phyloP scores from a whole-genome alignment of 2,888 invertebrate genomes.

The Phaonia tiefii region DNA sequence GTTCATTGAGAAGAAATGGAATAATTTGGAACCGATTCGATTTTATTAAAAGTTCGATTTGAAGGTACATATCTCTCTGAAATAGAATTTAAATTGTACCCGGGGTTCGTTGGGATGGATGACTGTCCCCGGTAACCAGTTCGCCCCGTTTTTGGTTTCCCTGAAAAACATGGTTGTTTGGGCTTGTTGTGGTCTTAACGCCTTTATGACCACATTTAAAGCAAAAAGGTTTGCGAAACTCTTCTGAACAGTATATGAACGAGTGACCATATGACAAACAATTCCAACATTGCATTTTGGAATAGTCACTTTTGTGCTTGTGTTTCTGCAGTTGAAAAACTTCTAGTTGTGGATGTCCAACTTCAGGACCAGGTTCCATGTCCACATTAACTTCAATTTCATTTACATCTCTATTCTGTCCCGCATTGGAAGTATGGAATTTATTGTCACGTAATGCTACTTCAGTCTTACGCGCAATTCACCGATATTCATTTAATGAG shows the following conservation, averaged over 20 bases:
- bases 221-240: constrained; percentile 23
- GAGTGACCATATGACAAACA: no score
- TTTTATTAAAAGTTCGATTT: no score
- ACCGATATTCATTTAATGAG: no score
- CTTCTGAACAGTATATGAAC: constrained; percentile 28
- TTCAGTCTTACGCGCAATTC: no score
- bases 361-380: background rate
- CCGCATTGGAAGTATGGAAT: background rate
- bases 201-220: constrained; percentile 35
- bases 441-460: constrained; percentile 34
- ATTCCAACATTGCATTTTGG: constrained; percentile 39
- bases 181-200: constrained; percentile 15
- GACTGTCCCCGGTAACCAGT: constrained; percentile 41
- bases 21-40: no score
- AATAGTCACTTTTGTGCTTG: constrained; percentile 13
- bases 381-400: background rate
- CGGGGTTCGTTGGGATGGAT: constrained; percentile 35
- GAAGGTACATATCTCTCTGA: no score
- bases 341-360: constrained; percentile 37
- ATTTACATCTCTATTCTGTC: background rate
- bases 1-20: no score
- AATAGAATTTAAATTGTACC: constrained; percentile 6
- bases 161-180: constrained; percentile 14
- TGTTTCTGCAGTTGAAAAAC: background rate
- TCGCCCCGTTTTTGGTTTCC: constrained; percentile 44